A percentile compares a stretch with the other conserved stretches of the same genome.
Evolutionary conservation across 1,140 invertebrate genomes (phyloP).

Genomic region (Pachypeltis micranthus): DNA sequence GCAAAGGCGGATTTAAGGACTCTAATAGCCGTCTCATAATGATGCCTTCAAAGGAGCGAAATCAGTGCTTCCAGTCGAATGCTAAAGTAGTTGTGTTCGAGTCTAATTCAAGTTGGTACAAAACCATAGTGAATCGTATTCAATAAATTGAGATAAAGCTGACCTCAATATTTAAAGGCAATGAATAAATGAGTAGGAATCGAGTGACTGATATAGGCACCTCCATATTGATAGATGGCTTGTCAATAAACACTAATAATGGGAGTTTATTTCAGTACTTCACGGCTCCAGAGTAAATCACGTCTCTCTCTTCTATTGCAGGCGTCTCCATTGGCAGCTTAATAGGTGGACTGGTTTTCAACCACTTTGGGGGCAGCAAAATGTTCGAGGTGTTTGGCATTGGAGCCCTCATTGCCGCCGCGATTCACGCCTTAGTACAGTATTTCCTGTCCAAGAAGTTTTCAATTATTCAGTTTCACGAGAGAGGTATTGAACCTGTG

Average conservation of each 20-base stretch:
- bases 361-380: conserved; percentile 44
- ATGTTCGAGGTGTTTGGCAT: conserved; percentile 59
- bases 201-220: too few species aligned
- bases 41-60: too few species aligned
- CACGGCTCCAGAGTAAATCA: not conserved
- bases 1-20: too few species aligned
- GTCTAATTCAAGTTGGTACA: too few species aligned
- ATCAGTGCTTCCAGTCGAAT: too few species aligned
- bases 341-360: conserved; percentile 53
- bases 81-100: too few species aligned
- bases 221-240: not conserved
- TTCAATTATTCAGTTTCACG: conserved; percentile 33
- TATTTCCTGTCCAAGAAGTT: conserved; percentile 36
- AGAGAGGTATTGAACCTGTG: too few species aligned
- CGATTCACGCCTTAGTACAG: conserved; percentile 48
- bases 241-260: not conserved
- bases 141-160: too few species aligned
- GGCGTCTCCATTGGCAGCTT: conserved; percentile 64
- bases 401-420: conserved; percentile 46
- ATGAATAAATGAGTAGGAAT: too few species aligned
- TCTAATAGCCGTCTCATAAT: too few species aligned
- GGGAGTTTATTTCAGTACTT: not conserved
- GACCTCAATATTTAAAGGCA: too few species aligned
- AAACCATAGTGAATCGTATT: too few species aligned
- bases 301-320: conserved; percentile 27